These are phyloP conservation scores for Uropsilus gracilis DNA, from an alignment of 2,113 vertebrate species.

Conservation along the genomic window DNA sequence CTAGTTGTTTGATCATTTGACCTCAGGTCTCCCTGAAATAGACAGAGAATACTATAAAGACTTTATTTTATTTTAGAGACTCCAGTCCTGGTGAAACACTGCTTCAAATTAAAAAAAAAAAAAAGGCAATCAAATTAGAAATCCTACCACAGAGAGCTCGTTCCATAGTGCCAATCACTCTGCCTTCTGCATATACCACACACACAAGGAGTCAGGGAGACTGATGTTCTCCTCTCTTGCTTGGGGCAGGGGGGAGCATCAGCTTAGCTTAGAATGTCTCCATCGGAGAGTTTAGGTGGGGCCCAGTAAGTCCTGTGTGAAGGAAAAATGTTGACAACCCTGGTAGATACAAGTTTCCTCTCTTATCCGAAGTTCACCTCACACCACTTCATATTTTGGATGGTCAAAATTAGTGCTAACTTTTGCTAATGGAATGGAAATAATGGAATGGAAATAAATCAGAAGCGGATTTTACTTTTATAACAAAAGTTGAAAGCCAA, in stretches of 20 bases:
- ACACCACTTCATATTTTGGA: background rate
- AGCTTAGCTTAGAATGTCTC: background rate
- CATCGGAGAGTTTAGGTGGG: rapidly evolving
- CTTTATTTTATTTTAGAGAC: background rate
- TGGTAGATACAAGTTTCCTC: background rate
- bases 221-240: background rate
- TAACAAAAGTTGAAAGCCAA: background rate
- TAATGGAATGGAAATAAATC: background rate
- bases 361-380: background rate
- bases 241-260: background rate
- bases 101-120: background rate
- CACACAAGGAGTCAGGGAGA: rapidly evolving
- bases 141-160: background rate
- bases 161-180: background rate
- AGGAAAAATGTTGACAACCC: background rate
- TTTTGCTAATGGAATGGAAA: background rate
- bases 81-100: background rate
- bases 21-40: rapidly evolving
- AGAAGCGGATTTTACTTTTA: background rate
- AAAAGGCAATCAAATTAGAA: background rate
- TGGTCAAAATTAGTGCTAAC: background rate
- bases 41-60: background rate
- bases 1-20: background rate
- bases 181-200: background rate
- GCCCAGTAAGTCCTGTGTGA: background rate